These are phyloP conservation scores for Agriotes lineatus DNA, from an alignment of 2,888 invertebrate genomes.

Conservation along the genomic window DNA sequence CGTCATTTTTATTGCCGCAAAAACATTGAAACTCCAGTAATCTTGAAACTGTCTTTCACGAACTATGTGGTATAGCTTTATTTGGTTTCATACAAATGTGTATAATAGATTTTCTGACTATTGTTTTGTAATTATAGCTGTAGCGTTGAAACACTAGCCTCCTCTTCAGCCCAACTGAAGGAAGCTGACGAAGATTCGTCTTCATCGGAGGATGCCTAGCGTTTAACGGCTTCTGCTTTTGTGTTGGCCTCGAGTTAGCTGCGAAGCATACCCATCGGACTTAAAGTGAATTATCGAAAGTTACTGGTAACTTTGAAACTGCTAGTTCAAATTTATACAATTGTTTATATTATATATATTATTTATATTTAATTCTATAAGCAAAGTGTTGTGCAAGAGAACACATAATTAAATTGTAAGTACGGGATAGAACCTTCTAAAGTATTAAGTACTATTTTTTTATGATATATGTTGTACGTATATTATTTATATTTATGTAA, in stretches of 20 bases:
- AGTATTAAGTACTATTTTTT: slow-evolving; percentile 47
- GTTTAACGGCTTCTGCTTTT: slow-evolving; percentile 37
- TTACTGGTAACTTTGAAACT: slow-evolving; percentile 52
- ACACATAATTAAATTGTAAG: slow-evolving; percentile 48
- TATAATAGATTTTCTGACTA: no score
- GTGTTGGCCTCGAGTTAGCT: slow-evolving; percentile 42
- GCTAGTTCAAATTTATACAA: slow-evolving; percentile 65
- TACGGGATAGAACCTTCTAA: slow-evolving; percentile 49
- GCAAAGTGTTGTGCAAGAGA: slow-evolving; percentile 54
- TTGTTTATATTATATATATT: slow-evolving; percentile 65
- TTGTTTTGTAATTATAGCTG: slow-evolving; percentile 66
- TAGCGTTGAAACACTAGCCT: slow-evolving; percentile 79
- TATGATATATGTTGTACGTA: slow-evolving; percentile 46
- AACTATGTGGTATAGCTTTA: no score
- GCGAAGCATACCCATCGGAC: not conserved
- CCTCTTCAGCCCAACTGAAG: slow-evolving; percentile 78
- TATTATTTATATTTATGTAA: slow-evolving; percentile 50
- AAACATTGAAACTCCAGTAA: no score
- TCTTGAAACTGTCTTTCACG: no score
- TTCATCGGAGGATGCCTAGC: slow-evolving; percentile 60
- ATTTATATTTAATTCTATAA: slow-evolving; percentile 60
- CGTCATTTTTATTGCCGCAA: no score
- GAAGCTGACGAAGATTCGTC: slow-evolving; percentile 73
- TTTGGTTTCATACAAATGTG: no score
- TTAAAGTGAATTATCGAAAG: slow-evolving; percentile 52